Base-by-base conservation (phyloP, 2,113 vertebrate genomes). In the Clarias magur region DNA sequence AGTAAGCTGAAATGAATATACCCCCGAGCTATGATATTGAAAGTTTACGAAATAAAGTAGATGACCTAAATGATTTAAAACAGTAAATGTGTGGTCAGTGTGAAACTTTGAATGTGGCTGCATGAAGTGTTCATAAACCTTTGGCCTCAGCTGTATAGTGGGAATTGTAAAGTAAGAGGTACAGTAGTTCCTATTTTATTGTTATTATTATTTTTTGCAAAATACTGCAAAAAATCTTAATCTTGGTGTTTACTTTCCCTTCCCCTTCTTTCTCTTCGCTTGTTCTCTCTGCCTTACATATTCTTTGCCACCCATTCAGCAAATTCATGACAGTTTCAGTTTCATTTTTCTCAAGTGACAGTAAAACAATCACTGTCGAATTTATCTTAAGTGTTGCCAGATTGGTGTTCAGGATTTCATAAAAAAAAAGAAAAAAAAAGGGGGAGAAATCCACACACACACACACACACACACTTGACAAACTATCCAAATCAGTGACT, bases 241-340 rank as follows among this genome's bases (percentile, higher is more conserved):
- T 19, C 42, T 79, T 2, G 16, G 72, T 56, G 17, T 62, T 25
- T 82, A 73, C 38, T 25, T 17, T 48, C 62, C 62, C 42, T 21
- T 79, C 72, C 76, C 85, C 54, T 86, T 80, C 65, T 42, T 73
- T 83, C 12, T 82, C 79, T 86, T 9, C 63, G 54, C 9, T 38
- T 62, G 21, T 83, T 42, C 84, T 56, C 23, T 38, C 48, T 76
- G 42, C 23, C 25, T 76, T 6, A 54, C 25, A 54, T 48, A 16
- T 56, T 63, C 27, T 62, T 65, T 81, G 21, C n/a, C 17, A 79
- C 30, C 21, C n/a, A 63, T 54, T 3, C 3, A 48, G 68, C 30
- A 72, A 34, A 75, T 48, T 13, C 17, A 38, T 10, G 16, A 60
- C 34, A 21, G n/a, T 34, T 23, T 68, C 63, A 78, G 34, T 27